Conservation (phyloP, 1,140 invertebrate genomes). For the Oncopeltus fasciatus region DNA sequence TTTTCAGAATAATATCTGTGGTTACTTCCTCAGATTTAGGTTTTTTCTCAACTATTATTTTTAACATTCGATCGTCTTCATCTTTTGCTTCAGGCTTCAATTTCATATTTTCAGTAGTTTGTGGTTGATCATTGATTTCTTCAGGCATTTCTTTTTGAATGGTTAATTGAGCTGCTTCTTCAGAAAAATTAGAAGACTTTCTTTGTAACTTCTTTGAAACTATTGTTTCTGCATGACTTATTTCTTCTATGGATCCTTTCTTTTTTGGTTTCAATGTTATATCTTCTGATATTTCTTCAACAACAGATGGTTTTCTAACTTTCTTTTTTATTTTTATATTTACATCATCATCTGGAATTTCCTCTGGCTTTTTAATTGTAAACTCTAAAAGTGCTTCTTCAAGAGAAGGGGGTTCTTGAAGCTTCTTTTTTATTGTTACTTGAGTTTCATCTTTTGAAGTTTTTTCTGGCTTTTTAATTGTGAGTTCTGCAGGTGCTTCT, state of each 20-base stretch:
- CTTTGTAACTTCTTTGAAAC: no score
- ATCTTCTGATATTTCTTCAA: no score
- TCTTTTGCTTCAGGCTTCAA: conserved; percentile 12
- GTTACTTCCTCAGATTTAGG: conserved; percentile 29
- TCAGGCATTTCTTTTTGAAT: conserved; percentile 30
- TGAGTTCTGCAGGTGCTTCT: conserved; percentile 33
- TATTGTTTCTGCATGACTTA: no score
- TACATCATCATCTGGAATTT: conserved; percentile 17
- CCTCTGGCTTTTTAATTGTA: conserved; percentile 25
- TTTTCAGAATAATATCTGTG: conserved; percentile 32
- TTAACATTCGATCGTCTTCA: conserved; percentile 11
- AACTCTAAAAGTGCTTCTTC: conserved; percentile 28
- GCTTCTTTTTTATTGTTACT: no score
- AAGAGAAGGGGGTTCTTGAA: conserved; percentile 27
- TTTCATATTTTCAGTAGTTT: conserved; percentile 16
- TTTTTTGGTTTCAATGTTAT: no score
- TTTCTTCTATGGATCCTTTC: no score
- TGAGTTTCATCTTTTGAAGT: conserved; percentile 22
- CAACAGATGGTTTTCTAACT: conserved; percentile 23
- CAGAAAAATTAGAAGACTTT: no score
- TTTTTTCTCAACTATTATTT: conserved; percentile 13
- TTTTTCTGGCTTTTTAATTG: conserved; percentile 28
- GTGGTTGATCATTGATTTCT: conserved; percentile 19
- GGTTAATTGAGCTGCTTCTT: conserved; percentile 34
- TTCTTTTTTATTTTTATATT: conserved; percentile 19